Evolutionary conservation across 2,113 vertebrate genomes (phyloP), one percentile per base, ranked within the genome.

Genomic region (Tetrax tetrax): DNA sequence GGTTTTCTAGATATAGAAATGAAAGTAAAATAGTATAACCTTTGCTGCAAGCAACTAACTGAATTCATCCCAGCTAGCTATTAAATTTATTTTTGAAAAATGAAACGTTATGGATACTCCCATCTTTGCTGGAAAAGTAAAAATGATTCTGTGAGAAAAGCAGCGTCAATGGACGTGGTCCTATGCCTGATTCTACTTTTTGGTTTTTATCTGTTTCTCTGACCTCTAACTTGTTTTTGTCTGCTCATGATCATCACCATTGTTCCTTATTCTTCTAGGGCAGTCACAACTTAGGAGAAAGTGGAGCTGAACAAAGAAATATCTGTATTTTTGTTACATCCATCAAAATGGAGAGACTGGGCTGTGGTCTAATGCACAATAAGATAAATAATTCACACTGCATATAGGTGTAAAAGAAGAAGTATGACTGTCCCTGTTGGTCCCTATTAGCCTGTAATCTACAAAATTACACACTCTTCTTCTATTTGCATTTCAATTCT

Each of bases 41-140:
- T 81, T 50, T 33, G 41, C 70, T 85, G 72, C 28, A 91, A 89
- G 29, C 7, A 65, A 38, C 43, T 19, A 47, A 48, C 5, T 29
- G 29, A 79, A 56, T 78, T 87, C 20, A 69, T 50, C 20, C 35
- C 54, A n/a, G 7, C 24, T 57, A 64, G 37, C 20, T 21, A n/a
- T 7, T 41, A 72, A 15, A 41, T 28, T 22, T 35, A 22, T 23
- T 56, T 82, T 24, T 77, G 1, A 38, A 22, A 69, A 74, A 71
- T 79, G 21, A 31, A 72, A 35, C 0, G 0, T 43, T 9, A 68
- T 45, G 6, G n/a, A 48, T 23, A 17, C 5, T n/a, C 19, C 21
- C 27, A 28, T 19, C 23, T 60, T 56, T 35, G 20, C 15, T 78
- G 74, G 24, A 82, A 89, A 94, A 50, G 14, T 48, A 51, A 53